Conservation (phyloP, 2,888 invertebrate genomes). For the Plebejus argus region DNA sequence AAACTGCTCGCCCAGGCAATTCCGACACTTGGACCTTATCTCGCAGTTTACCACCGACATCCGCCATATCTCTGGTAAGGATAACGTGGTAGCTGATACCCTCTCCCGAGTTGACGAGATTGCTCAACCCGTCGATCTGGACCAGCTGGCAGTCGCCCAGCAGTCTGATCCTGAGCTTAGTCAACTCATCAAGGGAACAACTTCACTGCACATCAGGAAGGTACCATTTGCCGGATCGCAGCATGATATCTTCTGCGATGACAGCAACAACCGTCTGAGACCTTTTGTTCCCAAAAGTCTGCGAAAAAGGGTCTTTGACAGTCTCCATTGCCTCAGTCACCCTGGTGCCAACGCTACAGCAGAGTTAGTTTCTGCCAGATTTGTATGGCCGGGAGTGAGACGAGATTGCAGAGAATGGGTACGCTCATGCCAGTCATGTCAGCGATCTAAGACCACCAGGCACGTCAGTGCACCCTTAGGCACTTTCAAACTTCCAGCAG, state of each 20-base stretch:
- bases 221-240: not conserved
- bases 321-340: not conserved
- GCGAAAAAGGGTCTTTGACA: not conserved
- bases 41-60: conserved; percentile 11
- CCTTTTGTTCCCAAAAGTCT: not conserved
- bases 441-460: not conserved
- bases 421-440: not conserved
- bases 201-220: not conserved
- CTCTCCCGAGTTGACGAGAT: not conserved
- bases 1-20: conserved; percentile 20
- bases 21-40: conserved; percentile 1
- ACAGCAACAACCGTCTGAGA: not conserved
- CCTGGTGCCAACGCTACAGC: not conserved
- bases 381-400: not conserved
- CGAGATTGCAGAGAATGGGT: not conserved
- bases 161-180: not conserved
- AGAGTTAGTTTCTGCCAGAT: not conserved
- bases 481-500: not conserved
- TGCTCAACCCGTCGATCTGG: not conserved
- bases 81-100: conserved; percentile 1
- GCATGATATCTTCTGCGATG: not conserved
- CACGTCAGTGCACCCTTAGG: not conserved
- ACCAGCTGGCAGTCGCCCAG: not conserved
- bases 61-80: conserved; percentile 1
- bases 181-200: not conserved